These are phyloP conservation scores for Carettochelys insculpta DNA, from an alignment of 2,113 vertebrate genomes.

Conservation along the genomic window DNA sequence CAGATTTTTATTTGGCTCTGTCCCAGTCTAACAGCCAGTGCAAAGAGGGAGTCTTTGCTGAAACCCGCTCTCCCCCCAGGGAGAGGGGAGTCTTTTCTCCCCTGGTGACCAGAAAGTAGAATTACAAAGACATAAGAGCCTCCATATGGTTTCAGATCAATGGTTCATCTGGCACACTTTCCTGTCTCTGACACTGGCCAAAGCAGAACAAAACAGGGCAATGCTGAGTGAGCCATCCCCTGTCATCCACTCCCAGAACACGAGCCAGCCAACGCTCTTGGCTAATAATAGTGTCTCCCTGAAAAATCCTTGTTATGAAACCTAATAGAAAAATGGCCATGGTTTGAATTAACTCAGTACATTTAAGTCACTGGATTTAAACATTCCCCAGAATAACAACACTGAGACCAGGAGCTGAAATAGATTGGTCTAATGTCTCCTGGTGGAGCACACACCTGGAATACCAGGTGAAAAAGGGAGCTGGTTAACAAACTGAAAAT, in stretches of 20 bases:
- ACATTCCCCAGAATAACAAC: background rate
- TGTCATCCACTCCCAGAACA: too few relatives aligned
- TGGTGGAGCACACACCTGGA: background rate
- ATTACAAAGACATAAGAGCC: background rate
- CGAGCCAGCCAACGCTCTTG: too few relatives aligned
- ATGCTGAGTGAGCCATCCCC: too few relatives aligned
- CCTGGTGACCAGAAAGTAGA: background rate
- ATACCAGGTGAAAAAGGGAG: background rate
- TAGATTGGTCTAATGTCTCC: background rate
- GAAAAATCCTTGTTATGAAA: background rate
- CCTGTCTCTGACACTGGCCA: too few relatives aligned
- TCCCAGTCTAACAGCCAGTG: background rate
- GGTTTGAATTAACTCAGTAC: background rate
- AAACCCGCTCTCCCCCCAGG: background rate
- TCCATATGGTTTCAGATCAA: too few relatives aligned
- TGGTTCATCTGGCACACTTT: too few relatives aligned
- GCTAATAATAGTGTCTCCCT: too few relatives aligned
- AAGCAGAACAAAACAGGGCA: too few relatives aligned
- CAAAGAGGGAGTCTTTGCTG: background rate
- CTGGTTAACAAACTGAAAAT: slow-evolving; percentile 1
- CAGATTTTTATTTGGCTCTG: background rate
- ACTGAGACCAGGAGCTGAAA: background rate
- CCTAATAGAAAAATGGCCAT: background rate
- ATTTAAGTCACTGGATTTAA: background rate
- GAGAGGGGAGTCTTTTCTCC: background rate